These are phyloP conservation scores for Chrysolina americana DNA, from an alignment of 2,888 invertebrate species.

Conservation along the genomic window DNA sequence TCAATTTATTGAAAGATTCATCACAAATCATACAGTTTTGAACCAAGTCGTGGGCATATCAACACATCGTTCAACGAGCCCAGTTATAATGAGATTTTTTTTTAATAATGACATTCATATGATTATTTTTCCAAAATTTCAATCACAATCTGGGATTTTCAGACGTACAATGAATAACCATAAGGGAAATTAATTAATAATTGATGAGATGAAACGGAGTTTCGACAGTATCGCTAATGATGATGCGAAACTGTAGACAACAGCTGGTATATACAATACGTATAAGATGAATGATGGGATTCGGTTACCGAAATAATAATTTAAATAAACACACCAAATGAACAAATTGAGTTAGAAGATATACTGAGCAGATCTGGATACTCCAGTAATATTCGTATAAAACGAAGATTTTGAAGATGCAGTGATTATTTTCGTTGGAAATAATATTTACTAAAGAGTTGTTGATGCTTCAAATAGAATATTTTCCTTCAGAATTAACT, in stretches of 20 bases:
- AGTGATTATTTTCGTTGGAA: too few species aligned
- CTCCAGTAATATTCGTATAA: not conserved
- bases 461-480: too few species aligned
- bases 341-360: conserved; percentile 17
- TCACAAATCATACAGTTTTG: not conserved
- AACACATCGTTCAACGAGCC: too few species aligned
- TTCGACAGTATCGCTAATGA: not conserved
- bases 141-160: too few species aligned
- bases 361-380: not conserved
- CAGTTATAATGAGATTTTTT: too few species aligned
- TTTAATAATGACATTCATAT: too few species aligned
- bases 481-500: too few species aligned
- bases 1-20: conserved; percentile 35
- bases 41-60: too few species aligned
- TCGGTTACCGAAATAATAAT: conserved; percentile 1
- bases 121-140: too few species aligned
- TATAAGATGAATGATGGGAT: not conserved
- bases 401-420: too few species aligned
- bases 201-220: not conserved
- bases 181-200: not conserved
- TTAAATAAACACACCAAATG: conserved; percentile 13
- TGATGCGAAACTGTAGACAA: conserved; percentile 1
- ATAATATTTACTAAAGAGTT: too few species aligned
- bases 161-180: too few species aligned
- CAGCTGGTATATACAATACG: conserved; percentile 9